These are phyloP conservation scores for Hypanus sabinus DNA, from an alignment of 2,113 vertebrate species.

Conservation along the genomic window DNA sequence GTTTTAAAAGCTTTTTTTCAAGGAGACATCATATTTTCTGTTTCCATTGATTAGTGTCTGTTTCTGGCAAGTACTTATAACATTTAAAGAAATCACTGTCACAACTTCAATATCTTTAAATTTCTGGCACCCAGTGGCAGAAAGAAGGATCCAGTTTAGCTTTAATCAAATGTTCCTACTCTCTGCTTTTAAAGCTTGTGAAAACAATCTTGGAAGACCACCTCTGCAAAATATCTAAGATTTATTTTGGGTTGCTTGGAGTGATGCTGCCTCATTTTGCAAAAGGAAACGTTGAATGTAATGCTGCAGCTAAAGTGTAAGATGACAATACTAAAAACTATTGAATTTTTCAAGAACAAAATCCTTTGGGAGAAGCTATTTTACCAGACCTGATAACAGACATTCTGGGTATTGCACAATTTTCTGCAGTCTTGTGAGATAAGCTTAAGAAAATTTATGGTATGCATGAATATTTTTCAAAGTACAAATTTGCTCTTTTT, in stretches of 20 bases:
- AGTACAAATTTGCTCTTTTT: not conserved
- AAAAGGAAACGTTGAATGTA: not conserved
- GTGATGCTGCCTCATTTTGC: not conserved
- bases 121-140: not conserved
- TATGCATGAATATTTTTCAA: not conserved
- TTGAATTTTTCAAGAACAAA: not conserved
- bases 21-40: not conserved
- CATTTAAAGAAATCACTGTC: not conserved
- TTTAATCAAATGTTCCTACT: not conserved
- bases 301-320: not conserved
- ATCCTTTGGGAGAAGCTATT: constrained; percentile 1
- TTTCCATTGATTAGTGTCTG: not conserved
- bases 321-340: not conserved
- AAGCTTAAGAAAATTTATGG: not conserved
- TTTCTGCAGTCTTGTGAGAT: not conserved
- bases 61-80: not conserved
- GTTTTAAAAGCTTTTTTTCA: not conserved
- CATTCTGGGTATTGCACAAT: not conserved
- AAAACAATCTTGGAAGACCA: not conserved
- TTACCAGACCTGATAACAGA: not conserved
- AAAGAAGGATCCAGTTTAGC: not conserved
- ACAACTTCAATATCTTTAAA: not conserved
- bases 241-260: not conserved
- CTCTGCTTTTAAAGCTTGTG: not conserved
- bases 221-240: not conserved